Evolutionary conservation across 2,797 vertebrate genomes (phyloP).

Genomic region (Tragopan temminckii): DNA sequence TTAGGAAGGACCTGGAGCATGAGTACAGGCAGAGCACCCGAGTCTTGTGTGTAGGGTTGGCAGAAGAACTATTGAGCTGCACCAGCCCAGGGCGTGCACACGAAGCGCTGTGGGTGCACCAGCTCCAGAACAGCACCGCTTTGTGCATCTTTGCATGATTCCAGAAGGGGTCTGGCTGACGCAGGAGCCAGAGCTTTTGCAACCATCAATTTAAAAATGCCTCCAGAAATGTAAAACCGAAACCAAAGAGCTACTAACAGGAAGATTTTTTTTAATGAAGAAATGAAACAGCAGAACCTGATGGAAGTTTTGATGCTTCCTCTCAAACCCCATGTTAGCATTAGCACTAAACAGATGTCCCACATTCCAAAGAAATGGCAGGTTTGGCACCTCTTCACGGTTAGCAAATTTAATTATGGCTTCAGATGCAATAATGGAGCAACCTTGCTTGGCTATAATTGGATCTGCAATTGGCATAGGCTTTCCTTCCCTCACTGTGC

Average conservation of each 20-base stretch:
- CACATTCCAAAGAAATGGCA: constrained; percentile 70
- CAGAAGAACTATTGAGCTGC: rapidly evolving
- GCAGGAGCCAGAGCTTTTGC: background rate
- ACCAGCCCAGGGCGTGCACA: background rate
- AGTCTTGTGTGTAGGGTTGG: background rate
- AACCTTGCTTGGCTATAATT: constrained; percentile 79
- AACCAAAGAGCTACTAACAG: background rate
- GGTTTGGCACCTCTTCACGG: constrained; percentile 74
- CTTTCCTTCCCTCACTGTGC: constrained; percentile 63
- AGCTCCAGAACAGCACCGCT: background rate
- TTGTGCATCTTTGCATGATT: rapidly evolving
- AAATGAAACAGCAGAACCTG: constrained; percentile 4
- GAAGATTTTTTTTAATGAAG: background rate
- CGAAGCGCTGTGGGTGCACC: rapidly evolving
- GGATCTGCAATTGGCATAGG: constrained; percentile 76
- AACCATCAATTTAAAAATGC: background rate
- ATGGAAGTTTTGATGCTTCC: constrained; percentile 21
- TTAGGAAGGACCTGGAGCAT: rapidly evolving
- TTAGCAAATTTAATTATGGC: constrained; percentile 79
- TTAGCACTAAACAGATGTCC: constrained; percentile 78
- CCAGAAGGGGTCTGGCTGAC: background rate
- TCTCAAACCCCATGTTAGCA: constrained; percentile 29
- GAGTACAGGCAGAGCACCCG: background rate
- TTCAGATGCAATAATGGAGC: constrained; percentile 79
- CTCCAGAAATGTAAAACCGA: background rate